Conservation (phyloP, 2,888 invertebrate genomes). For the Cheilosia grossa region DNA sequence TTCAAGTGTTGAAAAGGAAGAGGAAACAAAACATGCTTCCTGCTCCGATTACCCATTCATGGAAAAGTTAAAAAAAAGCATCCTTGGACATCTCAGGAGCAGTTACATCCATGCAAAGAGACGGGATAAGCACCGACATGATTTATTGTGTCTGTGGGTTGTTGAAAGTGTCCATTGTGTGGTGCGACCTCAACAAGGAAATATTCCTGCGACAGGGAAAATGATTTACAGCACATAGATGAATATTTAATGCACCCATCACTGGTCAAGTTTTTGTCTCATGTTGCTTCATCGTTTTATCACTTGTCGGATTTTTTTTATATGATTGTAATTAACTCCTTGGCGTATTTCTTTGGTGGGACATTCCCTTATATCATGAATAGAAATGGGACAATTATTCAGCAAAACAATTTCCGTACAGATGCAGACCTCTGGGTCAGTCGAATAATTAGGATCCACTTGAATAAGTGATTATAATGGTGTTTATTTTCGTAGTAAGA, state of each 20-base stretch:
- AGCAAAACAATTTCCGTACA: not conserved
- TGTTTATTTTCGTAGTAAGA: not conserved
- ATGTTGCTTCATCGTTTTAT: not conserved
- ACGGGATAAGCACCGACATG: conserved; percentile 24
- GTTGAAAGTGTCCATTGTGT: conserved; percentile 6
- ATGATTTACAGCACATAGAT: conserved; percentile 13
- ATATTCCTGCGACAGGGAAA: conserved; percentile 4
- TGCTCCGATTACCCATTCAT: conserved; percentile 11
- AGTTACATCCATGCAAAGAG: conserved; percentile 2
- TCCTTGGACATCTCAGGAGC: conserved; percentile 10
- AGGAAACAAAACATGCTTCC: not conserved
- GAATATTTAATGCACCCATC: conserved; percentile 26
- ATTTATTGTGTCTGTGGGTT: not conserved
- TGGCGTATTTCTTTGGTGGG: not conserved
- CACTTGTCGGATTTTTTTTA: not conserved
- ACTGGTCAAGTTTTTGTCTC: not conserved
- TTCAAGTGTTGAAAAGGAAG: conserved; percentile 14
- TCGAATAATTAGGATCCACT: conserved; percentile 33
- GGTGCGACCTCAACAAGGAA: conserved; percentile 10
- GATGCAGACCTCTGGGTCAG: not conserved
- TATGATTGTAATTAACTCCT: not conserved
- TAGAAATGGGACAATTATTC: conserved; percentile 1
- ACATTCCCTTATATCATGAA: no score
- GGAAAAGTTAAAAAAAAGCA: conserved; percentile 18
- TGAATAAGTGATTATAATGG: conserved; percentile 9